phyloP scores from a whole-genome alignment of 2,113 vertebrate genomes.

The Chrysochloris asiatica region DNA sequence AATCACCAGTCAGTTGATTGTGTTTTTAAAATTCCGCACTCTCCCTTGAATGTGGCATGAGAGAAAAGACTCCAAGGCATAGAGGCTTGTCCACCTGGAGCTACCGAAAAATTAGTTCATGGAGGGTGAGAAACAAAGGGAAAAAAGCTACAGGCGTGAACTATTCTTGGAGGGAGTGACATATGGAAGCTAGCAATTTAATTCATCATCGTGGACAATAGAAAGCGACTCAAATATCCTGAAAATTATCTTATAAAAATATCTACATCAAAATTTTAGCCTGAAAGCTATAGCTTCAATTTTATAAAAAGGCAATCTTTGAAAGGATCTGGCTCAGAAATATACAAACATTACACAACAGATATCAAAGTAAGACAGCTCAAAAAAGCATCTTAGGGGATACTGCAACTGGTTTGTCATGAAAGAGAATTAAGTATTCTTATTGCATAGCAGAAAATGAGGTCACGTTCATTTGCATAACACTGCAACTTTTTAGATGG shows the following conservation, averaged over 20 bases:
- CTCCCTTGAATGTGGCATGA: background rate
- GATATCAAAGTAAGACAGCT: conserved; percentile 72
- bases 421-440: conserved; percentile 70
- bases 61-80: conserved; percentile 41
- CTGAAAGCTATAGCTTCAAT: conserved; percentile 81
- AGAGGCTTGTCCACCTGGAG: conserved; percentile 35
- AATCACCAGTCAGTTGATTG: conserved; percentile 38
- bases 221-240: conserved; percentile 82
- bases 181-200: conserved; percentile 53
- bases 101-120: conserved; percentile 8
- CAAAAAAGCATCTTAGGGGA: conserved; percentile 71
- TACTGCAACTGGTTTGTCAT: conserved; percentile 78
- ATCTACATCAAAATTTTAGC: conserved; percentile 85
- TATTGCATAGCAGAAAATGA: conserved; percentile 90
- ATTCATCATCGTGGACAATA: conserved; percentile 75
- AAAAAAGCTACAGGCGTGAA: conserved; percentile 34
- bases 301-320: conserved; percentile 86
- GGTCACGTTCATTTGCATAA: conserved; percentile 87
- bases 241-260: conserved; percentile 87
- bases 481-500: conserved; percentile 78
- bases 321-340: conserved; percentile 85
- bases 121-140: conserved; percentile 46
- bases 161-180: conserved; percentile 20
- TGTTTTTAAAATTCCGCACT: conserved; percentile 49
- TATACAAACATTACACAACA: conserved; percentile 80